Evolutionary conservation across 2,797 vertebrate species (phyloP), one percentile per base, ranked within the genome.

Genomic region (Cossypha heuglini): DNA sequence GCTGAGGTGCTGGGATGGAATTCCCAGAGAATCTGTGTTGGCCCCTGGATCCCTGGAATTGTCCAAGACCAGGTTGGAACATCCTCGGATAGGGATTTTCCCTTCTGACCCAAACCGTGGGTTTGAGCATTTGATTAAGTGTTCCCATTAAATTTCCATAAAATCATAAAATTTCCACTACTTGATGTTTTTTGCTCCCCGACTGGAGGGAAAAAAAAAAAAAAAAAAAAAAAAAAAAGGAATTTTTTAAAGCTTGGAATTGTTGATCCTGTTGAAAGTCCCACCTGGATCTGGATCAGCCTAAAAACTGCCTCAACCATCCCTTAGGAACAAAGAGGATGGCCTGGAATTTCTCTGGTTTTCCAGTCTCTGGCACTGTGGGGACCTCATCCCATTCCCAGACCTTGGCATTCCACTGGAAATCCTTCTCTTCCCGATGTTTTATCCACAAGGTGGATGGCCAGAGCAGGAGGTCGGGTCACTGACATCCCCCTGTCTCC

Each of bases 301-400:
- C 57, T 7, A 21, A 61, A 54, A 68, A 2, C 16, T 13, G 4
- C 35, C 2, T 46, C 42, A 21, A 33, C 52, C 52, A 10, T 24
- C 45, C 64, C 35, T 29, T 24, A 8, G 8, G 19, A 43, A 48
- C 9, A 8, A 48, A 48, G 42, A 40, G 29, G 22, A 28, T 8
- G 35, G 29, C 5, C 17, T 17, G 73, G 37, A 59, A 42, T 80
- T 77, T 49, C 37, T 35, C 64, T 16, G 2, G 7, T 59, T 31
- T 7, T 11, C 52, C 20, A 4, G 2, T 38, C 28, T 35, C 17
- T 0, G 2, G 29, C 1, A 0, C 31, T 16, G 6, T 5, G 3
- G 18, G 61, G 57, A 5, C 11, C 5, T 52, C 37, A 21, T 46
- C 43, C 55, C 11, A 1, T 37, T 42, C 19, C 48, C 29, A 35